phyloP scores from a whole-genome alignment of 2,797 vertebrate species.

The Cynopterus sphinx region DNA sequence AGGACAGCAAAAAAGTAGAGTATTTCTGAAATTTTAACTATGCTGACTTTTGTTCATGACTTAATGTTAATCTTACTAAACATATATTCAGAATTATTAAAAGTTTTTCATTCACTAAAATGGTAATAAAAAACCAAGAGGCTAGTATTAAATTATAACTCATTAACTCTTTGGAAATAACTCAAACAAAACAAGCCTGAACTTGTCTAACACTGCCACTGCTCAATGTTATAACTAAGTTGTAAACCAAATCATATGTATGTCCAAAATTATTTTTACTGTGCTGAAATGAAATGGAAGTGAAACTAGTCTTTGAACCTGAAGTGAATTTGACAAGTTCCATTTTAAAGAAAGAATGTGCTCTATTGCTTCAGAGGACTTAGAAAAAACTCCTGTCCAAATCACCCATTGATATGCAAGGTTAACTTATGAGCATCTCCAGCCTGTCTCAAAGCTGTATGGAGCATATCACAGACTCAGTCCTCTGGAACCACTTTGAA shows the following conservation, averaged over 20 bases:
- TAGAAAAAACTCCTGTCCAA: background rate
- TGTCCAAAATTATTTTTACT: background rate
- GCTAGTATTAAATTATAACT: background rate
- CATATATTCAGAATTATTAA: background rate
- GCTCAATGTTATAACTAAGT: background rate
- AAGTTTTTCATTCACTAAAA: background rate
- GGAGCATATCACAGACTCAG: background rate
- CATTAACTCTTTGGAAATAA: background rate
- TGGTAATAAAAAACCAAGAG: conserved; percentile 17
- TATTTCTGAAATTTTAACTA: conserved; percentile 17
- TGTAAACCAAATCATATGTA: background rate
- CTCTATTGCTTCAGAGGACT: background rate
- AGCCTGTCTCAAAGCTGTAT: background rate
- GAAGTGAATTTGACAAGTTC: background rate
- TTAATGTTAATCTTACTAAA: background rate
- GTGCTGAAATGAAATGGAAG: background rate
- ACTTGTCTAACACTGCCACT: background rate
- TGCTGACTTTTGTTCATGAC: background rate
- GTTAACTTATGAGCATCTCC: background rate
- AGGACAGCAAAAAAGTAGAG: background rate
- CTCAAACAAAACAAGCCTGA: background rate
- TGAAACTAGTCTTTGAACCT: background rate
- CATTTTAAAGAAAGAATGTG: background rate
- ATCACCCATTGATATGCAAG: background rate
- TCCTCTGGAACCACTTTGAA: background rate